Conservation (phyloP, 2,113 vertebrate genomes). For the Rallus limicola region DNA sequence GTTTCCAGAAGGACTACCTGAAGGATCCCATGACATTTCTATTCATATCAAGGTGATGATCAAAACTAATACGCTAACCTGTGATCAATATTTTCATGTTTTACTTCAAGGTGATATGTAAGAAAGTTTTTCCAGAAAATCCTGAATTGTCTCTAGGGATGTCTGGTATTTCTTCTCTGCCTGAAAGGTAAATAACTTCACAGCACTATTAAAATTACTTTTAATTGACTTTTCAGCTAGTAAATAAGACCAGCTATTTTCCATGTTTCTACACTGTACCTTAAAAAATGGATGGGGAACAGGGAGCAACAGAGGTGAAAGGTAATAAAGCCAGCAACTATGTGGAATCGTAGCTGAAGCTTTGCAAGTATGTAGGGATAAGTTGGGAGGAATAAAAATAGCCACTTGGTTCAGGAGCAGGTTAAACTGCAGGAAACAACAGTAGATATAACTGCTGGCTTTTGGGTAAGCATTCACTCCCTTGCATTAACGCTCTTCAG, state of each 20-base stretch:
- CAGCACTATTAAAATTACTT: slow-evolving; percentile 3
- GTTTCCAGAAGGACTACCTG: background rate
- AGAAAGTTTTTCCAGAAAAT: slow-evolving; percentile 70
- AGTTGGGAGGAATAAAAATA: background rate
- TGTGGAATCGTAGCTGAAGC: background rate
- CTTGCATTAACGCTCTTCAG: background rate
- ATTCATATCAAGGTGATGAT: background rate
- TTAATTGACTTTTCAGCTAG: background rate
- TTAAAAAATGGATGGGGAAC: background rate
- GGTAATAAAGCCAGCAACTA: background rate
- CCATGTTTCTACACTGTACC: background rate
- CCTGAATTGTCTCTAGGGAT: slow-evolving; percentile 67
- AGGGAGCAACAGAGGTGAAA: background rate
- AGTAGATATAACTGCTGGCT: background rate
- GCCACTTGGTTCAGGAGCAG: background rate
- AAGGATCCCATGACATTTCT: background rate
- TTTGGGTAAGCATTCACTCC: background rate
- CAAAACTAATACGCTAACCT: slow-evolving; percentile 50
- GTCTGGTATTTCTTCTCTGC: slow-evolving; percentile 43
- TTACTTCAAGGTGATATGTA: slow-evolving; percentile 73
- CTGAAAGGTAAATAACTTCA: slow-evolving; percentile 75
- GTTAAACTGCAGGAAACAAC: background rate
- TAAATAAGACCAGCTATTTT: background rate
- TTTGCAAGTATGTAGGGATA: background rate
- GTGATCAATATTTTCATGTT: slow-evolving; percentile 53